phyloP scores from a whole-genome alignment of 92 coral and sea anemone species.

The Phymanthus crucifer region DNA sequence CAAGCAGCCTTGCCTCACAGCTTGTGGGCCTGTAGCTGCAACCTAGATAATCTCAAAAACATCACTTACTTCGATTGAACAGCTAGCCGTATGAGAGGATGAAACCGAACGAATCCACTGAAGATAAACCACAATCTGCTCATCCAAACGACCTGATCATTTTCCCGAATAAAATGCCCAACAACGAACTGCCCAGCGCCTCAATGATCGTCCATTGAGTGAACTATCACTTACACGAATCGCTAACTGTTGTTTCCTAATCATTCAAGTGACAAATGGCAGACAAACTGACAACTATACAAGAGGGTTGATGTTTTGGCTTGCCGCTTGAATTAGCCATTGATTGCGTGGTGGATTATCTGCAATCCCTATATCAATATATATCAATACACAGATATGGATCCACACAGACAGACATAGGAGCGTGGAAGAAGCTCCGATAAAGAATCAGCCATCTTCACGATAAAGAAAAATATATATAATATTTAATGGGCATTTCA shows the following conservation, averaged over 20 bases:
- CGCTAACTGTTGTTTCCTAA: not conserved
- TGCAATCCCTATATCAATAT: not conserved
- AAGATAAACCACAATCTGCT: not conserved
- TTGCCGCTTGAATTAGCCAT: not conserved
- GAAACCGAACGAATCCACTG: too few relatives aligned
- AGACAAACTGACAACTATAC: not conserved
- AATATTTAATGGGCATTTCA: too few relatives aligned
- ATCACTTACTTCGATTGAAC: too few relatives aligned
- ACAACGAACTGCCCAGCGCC: too few relatives aligned
- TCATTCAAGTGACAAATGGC: not conserved
- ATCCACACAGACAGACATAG: not conserved
- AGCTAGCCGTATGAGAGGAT: too few relatives aligned
- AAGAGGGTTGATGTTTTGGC: not conserved
- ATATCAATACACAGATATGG: not conserved
- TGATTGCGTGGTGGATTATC: not conserved
- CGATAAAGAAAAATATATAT: not conserved
- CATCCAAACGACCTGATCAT: not conserved
- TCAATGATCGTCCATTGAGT: not conserved
- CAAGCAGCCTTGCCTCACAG: too few relatives aligned
- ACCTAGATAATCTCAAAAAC: too few relatives aligned
- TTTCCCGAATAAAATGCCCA: not conserved
- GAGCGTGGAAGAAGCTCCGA: not conserved
- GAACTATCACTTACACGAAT: not conserved
- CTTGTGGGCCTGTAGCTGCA: too few relatives aligned
- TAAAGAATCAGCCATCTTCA: not conserved